These are phyloP conservation scores for Lasiurus borealis DNA, from an alignment of 2,113 vertebrate species.

Conservation along the genomic window DNA sequence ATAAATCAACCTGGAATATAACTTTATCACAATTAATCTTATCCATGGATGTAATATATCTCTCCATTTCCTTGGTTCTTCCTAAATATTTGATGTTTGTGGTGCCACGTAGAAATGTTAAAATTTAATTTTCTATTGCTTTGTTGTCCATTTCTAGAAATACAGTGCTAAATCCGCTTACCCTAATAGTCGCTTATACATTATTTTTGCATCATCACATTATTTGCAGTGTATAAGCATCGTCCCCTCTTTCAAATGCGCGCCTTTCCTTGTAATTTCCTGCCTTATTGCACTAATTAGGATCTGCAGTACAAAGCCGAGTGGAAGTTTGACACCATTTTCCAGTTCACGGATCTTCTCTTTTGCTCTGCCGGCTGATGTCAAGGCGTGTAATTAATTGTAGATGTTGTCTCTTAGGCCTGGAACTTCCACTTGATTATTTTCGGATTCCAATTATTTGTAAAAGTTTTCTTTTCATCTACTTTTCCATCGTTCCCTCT, in stretches of 20 bases:
- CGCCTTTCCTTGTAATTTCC: background rate
- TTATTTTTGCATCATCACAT: background rate
- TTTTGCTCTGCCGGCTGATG: background rate
- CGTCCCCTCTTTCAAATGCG: background rate
- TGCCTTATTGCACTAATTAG: conserved; percentile 15
- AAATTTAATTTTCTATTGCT: background rate
- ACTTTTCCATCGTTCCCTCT: background rate
- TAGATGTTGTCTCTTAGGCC: background rate
- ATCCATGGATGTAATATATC: background rate
- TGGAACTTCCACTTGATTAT: background rate
- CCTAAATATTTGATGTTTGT: background rate
- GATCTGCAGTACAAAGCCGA: background rate
- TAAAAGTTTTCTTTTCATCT: background rate
- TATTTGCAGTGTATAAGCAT: background rate
- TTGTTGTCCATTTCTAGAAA: background rate
- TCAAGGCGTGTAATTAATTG: conserved; percentile 3
- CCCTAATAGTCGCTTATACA: background rate
- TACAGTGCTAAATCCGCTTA: background rate
- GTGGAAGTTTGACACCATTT: background rate
- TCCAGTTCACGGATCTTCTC: background rate
- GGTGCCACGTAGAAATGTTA: background rate
- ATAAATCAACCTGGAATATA: background rate
- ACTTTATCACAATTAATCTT: conserved; percentile 14
- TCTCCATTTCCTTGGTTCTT: background rate
- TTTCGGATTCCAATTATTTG: background rate